phyloP scores from a whole-genome alignment of 92 coral and sea anemone species.

The Epizoanthus rinbou region DNA sequence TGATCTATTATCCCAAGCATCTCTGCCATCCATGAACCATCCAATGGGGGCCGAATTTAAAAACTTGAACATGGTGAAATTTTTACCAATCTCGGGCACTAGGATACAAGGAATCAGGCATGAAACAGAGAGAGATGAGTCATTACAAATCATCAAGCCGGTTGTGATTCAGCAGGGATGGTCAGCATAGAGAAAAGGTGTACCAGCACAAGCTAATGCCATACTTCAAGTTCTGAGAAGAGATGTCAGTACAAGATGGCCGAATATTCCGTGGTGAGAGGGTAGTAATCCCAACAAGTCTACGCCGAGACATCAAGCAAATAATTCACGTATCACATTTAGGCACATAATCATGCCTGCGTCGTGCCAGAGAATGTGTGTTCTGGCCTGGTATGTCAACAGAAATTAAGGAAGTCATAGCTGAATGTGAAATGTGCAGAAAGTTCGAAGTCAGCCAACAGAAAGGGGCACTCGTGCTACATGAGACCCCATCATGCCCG shows the following conservation, averaged over 20 bases:
- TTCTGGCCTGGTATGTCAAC: constrained; percentile 23
- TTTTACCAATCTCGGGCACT: not conserved
- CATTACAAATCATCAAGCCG: not conserved
- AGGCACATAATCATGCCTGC: not conserved
- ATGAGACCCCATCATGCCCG: constrained; percentile 24
- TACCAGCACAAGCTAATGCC: constrained; percentile 1
- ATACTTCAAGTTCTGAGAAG: constrained; percentile 21
- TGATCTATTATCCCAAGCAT: not conserved
- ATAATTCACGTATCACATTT: constrained; percentile 25
- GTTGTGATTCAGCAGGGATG: not conserved
- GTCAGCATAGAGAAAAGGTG: not conserved
- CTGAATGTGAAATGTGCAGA: not conserved
- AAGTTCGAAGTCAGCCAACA: constrained; percentile 8
- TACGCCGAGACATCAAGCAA: not conserved
- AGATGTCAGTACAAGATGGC: constrained; percentile 37
- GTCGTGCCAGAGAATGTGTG: constrained; percentile 21
- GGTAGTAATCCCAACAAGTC: not conserved
- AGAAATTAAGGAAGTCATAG: not conserved
- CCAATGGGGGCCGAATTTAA: constrained; percentile 27
- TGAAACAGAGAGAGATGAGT: not conserved
- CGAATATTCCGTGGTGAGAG: constrained; percentile 6
- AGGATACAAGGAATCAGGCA: not conserved
- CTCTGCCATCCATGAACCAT: not conserved
- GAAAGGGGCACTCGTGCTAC: constrained; percentile 37
- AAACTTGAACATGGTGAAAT: not conserved